Evolutionary conservation across 2,888 invertebrate species (phyloP).

Genomic region (Caenorhabditis macrosperma): DNA sequence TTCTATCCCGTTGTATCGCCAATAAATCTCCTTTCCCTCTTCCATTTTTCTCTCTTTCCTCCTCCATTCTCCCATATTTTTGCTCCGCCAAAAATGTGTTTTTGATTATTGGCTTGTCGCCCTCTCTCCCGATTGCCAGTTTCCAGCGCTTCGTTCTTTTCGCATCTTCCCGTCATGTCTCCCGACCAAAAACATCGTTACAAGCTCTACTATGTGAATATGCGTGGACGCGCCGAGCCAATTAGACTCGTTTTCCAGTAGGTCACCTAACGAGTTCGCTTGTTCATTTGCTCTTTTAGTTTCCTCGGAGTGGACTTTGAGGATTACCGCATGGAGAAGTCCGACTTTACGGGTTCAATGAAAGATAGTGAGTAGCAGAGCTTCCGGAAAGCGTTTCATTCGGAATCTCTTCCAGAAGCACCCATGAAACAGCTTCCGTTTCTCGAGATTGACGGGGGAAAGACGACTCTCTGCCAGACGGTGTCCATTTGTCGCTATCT

Average conservation of each 20-base stretch:
- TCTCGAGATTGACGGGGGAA: constrained; percentile 59
- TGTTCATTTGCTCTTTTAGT: constrained; percentile 14
- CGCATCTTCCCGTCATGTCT: constrained; percentile 13
- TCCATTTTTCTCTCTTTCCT: not conserved
- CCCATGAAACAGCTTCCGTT: constrained; percentile 60
- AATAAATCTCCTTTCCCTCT: constrained; percentile 21
- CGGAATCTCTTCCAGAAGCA: constrained; percentile 34
- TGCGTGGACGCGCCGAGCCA: constrained; percentile 59
- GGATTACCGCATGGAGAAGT: constrained; percentile 54
- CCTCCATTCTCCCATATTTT: not conserved
- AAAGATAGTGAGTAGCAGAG: constrained; percentile 43
- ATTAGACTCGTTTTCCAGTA: constrained; percentile 59
- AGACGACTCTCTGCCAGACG: constrained; percentile 57
- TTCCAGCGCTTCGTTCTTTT: constrained; percentile 14
- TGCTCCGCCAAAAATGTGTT: constrained; percentile 41
- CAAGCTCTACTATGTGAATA: constrained; percentile 49
- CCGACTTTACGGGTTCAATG: constrained; percentile 30
- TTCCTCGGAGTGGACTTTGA: constrained; percentile 57
- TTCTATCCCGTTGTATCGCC: not conserved
- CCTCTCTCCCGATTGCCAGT: constrained; percentile 1
- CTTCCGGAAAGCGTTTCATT: not conserved
- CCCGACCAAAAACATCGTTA: constrained; percentile 60
- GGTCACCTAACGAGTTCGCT: not conserved
- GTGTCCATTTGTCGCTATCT: constrained; percentile 60
- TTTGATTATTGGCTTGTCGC: constrained; percentile 54